Conservation (phyloP, 2,888 invertebrate species). For the Laothoe populi region DNA sequence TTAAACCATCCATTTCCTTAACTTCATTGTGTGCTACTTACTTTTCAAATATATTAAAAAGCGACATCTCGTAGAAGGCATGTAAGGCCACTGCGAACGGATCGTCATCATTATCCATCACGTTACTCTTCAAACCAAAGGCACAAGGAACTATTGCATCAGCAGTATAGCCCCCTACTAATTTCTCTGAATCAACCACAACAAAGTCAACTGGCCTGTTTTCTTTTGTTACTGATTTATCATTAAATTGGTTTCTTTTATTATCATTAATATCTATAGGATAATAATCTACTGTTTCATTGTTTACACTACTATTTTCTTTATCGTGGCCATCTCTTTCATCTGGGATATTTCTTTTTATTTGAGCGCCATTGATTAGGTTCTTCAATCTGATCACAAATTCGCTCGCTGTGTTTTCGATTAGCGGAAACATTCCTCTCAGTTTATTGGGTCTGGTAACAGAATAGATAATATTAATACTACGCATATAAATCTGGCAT, state of each 20-base stretch:
- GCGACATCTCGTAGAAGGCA: constrained; percentile 74
- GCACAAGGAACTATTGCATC: constrained; percentile 81
- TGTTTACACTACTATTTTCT: not conserved
- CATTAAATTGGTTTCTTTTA: not conserved
- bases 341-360: not conserved
- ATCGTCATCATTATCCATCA: constrained; percentile 73
- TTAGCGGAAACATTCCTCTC: constrained; percentile 75
- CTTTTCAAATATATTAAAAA: constrained; percentile 76
- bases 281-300: not conserved
- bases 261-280: constrained; percentile 21
- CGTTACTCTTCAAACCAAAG: constrained; percentile 73
- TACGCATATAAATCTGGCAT: too few species aligned
- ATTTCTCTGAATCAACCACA: constrained; percentile 65
- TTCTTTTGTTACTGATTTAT: constrained; percentile 16
- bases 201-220: constrained; percentile 33
- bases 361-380: constrained; percentile 33
- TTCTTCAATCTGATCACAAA: constrained; percentile 59
- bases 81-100: constrained; percentile 77
- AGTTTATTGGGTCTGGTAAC: constrained; percentile 76
- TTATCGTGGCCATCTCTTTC: not conserved
- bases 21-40: constrained; percentile 49
- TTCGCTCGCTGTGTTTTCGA: constrained; percentile 71
- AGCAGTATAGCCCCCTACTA: constrained; percentile 77
- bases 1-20: not conserved
- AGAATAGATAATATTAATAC: not conserved